Percentiles rank a stretch among this genome's conserved stretches.
Evolutionary conservation across 2,113 vertebrate genomes (phyloP).

Genomic region (Pelecanoides urinatrix): DNA sequence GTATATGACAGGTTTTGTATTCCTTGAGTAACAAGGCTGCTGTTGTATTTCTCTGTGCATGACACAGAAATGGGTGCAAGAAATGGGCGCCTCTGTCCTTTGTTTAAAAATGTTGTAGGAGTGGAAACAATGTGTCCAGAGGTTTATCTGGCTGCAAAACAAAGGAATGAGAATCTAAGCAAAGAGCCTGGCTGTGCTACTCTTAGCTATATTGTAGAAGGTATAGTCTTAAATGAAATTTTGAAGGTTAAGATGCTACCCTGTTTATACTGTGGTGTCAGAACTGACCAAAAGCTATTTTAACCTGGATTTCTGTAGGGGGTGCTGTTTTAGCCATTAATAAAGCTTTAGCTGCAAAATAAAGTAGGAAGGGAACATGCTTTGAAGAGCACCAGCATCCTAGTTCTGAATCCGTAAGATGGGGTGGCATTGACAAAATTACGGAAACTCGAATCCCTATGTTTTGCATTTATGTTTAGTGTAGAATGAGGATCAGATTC

Average conservation of each 20-base stretch:
- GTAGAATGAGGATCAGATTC: background rate
- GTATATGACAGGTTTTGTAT: background rate
- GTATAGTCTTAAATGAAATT: background rate
- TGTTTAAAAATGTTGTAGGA: background rate
- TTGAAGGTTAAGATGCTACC: background rate
- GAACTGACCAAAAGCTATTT: background rate
- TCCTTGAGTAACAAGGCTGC: background rate
- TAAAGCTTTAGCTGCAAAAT: background rate
- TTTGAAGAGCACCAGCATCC: background rate
- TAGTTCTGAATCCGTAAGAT: background rate
- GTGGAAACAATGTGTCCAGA: background rate
- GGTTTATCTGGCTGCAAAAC: background rate
- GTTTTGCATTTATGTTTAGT: background rate
- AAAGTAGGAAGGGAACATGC: background rate
- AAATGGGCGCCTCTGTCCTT: background rate
- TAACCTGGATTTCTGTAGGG: background rate
- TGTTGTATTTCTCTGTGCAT: background rate
- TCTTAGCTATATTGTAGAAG: background rate
- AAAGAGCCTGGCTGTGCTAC: background rate
- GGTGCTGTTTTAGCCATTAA: background rate
- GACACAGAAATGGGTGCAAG: background rate
- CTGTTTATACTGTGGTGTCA: background rate
- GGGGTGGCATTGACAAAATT: background rate
- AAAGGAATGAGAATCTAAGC: background rate
- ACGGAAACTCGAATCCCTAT: background rate